Conservation (phyloP, 1,140 invertebrate genomes). For the Hydropsyche tenuis region DNA sequence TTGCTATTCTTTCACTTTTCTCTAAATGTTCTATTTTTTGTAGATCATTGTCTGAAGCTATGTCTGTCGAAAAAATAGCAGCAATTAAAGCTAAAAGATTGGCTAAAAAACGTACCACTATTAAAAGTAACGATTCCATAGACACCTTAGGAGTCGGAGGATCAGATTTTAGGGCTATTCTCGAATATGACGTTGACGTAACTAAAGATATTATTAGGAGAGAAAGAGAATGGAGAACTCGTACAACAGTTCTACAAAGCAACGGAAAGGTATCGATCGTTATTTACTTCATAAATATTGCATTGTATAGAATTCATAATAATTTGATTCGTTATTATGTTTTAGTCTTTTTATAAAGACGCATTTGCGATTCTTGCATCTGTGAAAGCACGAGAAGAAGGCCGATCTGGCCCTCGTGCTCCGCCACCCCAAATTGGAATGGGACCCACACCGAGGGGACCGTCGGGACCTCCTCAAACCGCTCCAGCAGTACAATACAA, state of each 20-base stretch:
- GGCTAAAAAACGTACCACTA: slow-evolving; percentile 95
- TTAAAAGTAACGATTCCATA: slow-evolving; percentile 90
- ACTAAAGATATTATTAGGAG: slow-evolving; percentile 95
- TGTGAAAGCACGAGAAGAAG: slow-evolving; percentile 93
- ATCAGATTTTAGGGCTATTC: slow-evolving; percentile 85
- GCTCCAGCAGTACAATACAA: slow-evolving; percentile 85
- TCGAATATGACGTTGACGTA: slow-evolving; percentile 95
- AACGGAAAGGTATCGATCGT: slow-evolving; percentile 79
- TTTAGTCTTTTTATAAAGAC: slow-evolving; percentile 88
- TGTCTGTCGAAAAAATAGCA: slow-evolving; percentile 98
- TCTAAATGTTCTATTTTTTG: slow-evolving; percentile 35
- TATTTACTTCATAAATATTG: slow-evolving; percentile 38
- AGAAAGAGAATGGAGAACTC: slow-evolving; percentile 93
- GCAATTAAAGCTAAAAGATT: slow-evolving; percentile 97
- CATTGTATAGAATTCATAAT: slow-evolving; percentile 27
- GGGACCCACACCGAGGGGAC: slow-evolving; percentile 68
- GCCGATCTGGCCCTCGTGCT: slow-evolving; percentile 62
- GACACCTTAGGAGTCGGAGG: slow-evolving; percentile 69
- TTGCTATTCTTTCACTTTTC: not conserved
- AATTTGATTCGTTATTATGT: slow-evolving; percentile 38
- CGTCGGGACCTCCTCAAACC: slow-evolving; percentile 72
- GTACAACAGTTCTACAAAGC: slow-evolving; percentile 94
- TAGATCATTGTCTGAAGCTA: slow-evolving; percentile 90
- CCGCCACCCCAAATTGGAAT: slow-evolving; percentile 64
- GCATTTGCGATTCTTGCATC: slow-evolving; percentile 91